phyloP scores from a whole-genome alignment of 2,888 invertebrate genomes.

The Lathronympha strigana region DNA sequence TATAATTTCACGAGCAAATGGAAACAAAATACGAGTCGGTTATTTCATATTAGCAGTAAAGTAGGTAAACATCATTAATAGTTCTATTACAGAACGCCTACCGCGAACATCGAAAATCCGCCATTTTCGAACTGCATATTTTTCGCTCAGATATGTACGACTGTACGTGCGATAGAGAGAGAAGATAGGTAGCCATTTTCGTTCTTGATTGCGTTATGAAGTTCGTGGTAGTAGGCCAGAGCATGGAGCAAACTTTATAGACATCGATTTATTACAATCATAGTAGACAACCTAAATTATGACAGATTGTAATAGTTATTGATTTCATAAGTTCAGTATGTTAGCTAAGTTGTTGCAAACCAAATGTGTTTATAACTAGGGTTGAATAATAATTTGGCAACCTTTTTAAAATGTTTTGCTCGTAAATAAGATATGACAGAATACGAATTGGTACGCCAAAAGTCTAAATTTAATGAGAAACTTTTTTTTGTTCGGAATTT shows the following conservation, averaged over 20 bases:
- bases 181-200: too few relatives aligned
- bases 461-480: too few relatives aligned
- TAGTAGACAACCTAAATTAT: slow-evolving; percentile 38
- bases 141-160: too few relatives aligned
- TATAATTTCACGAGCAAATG: background rate
- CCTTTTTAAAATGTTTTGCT: background rate
- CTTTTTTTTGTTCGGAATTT: too few relatives aligned
- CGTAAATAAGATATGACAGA: background rate
- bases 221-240: too few relatives aligned
- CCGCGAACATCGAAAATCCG: too few relatives aligned
- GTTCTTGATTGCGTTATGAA: too few relatives aligned
- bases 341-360: background rate
- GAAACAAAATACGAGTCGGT: background rate
- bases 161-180: too few relatives aligned
- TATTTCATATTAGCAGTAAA: background rate
- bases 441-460: too few relatives aligned
- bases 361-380: background rate
- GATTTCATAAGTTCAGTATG: slow-evolving; percentile 3
- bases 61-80: slow-evolving; percentile 10
- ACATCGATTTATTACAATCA: slow-evolving; percentile 41
- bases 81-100: background rate
- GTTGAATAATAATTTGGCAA: background rate
- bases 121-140: too few relatives aligned
- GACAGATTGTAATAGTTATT: slow-evolving; percentile 38
- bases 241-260: slow-evolving; percentile 23